Percentiles rank a stretch among this genome's conserved stretches.
phyloP scores from a whole-genome alignment of 2,888 invertebrate species.

The Invenusta paracnida region DNA sequence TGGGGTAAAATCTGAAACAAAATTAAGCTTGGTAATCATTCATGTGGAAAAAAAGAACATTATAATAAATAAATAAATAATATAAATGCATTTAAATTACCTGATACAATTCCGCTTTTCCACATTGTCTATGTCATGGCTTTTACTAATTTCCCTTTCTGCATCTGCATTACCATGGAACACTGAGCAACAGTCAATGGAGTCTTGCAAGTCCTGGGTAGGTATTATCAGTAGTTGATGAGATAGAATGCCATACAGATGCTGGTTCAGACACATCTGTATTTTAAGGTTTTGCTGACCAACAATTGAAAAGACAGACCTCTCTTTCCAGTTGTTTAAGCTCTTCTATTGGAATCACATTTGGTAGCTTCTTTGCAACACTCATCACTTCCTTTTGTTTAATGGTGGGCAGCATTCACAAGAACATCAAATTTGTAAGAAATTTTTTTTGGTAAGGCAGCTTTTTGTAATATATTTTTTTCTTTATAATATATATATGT shows the following conservation, averaged over 20 bases:
- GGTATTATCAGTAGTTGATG: background rate
- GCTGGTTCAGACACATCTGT: background rate
- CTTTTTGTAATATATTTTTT: too few species aligned
- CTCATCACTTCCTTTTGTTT: background rate
- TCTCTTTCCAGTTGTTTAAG: background rate
- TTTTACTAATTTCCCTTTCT: background rate
- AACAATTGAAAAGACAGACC: background rate
- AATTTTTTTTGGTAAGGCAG: background rate
- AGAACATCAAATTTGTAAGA: background rate
- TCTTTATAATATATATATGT: too few species aligned
- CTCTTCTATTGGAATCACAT: background rate
- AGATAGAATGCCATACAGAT: background rate
- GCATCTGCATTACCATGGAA: background rate
- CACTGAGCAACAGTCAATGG: background rate
- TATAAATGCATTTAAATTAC: background rate
- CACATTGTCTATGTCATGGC: background rate
- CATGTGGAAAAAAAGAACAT: too few species aligned
- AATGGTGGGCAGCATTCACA: background rate
- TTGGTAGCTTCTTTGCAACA: conserved; percentile 11
- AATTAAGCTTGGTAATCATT: too few species aligned
- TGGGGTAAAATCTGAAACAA: background rate
- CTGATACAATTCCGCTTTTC: background rate
- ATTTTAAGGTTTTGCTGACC: background rate
- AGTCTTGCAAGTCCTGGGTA: background rate
- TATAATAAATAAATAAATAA: too few species aligned